Evolutionary conservation across 2,888 invertebrate species (phyloP).

Genomic region (Tetragonula carbonaria): DNA sequence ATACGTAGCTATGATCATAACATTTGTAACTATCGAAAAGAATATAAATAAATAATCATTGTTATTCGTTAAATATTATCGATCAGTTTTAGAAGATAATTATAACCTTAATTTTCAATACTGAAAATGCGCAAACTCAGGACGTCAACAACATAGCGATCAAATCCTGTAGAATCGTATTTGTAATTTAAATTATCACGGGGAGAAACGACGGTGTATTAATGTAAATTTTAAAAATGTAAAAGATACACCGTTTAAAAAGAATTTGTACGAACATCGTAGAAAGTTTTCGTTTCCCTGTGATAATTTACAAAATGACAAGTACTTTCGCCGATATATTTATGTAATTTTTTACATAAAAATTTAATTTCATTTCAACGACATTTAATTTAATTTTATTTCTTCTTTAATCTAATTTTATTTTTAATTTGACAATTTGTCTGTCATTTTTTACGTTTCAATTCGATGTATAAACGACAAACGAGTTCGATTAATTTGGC

Average conservation of each 20-base stretch:
- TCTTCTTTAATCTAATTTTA: neutral
- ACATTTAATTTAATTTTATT: neutral
- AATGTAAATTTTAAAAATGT: neutral
- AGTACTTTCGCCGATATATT: neutral
- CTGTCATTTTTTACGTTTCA: neutral
- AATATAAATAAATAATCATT: constrained; percentile 19
- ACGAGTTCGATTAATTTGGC: neutral
- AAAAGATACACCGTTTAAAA: neutral
- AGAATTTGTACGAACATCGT: neutral
- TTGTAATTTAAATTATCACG: neutral
- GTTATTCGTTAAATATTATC: constrained; percentile 39
- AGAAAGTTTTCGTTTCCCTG: neutral
- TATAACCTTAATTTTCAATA: constrained; percentile 66
- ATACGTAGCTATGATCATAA: neutral
- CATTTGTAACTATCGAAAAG: neutral
- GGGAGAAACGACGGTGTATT: neutral
- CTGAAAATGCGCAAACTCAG: constrained; percentile 46
- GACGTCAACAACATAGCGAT: constrained; percentile 15
- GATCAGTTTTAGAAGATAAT: constrained; percentile 57
- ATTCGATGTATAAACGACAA: neutral
- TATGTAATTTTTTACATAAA: neutral
- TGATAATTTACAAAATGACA: neutral
- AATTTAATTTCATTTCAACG: neutral
- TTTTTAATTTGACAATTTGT: neutral
- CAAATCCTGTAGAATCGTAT: constrained; percentile 2